phyloP scores from a whole-genome alignment of 2,113 vertebrate genomes.

The Amphilophus citrinellus region DNA sequence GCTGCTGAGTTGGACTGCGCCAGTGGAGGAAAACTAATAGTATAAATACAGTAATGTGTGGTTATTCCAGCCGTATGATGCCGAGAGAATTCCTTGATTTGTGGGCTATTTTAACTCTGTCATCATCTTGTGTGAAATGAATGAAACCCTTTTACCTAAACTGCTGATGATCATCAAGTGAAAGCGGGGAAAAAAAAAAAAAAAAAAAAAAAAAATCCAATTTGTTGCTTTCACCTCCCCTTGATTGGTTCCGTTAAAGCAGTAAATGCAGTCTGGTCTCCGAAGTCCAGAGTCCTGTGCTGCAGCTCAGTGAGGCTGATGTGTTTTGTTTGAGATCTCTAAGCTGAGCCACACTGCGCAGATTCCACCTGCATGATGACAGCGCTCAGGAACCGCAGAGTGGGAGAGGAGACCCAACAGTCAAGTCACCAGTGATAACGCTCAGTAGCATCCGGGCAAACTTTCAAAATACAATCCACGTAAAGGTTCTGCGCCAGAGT shows the following conservation, averaged over 20 bases:
- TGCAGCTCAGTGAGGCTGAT: not conserved
- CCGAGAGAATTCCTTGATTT: not conserved
- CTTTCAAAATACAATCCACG: conserved; percentile 45
- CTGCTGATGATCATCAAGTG: conserved; percentile 6
- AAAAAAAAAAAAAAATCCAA: not conserved
- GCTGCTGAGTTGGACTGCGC: conserved; percentile 64
- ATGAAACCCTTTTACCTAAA: not conserved
- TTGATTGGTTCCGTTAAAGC: not conserved
- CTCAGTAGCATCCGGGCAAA: not conserved
- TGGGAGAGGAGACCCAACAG: conserved; percentile 27
- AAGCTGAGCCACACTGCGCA: conserved; percentile 60
- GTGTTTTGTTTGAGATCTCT: conserved; percentile 11
- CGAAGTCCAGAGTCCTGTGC: not conserved
- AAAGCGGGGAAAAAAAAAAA: not conserved
- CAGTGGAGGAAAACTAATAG: conserved; percentile 45
- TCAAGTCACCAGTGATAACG: not conserved
- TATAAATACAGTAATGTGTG: conserved; percentile 22
- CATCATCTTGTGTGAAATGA: not conserved
- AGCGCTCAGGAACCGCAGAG: conserved; percentile 68
- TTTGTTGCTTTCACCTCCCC: not conserved
- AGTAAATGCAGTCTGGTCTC: not conserved
- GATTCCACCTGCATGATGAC: conserved; percentile 84
- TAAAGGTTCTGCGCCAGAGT: not conserved
- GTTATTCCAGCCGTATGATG: not conserved
- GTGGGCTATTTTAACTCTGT: not conserved